phyloP scores from a whole-genome alignment of 2,888 invertebrate species.

The Panzeria rudis region DNA sequence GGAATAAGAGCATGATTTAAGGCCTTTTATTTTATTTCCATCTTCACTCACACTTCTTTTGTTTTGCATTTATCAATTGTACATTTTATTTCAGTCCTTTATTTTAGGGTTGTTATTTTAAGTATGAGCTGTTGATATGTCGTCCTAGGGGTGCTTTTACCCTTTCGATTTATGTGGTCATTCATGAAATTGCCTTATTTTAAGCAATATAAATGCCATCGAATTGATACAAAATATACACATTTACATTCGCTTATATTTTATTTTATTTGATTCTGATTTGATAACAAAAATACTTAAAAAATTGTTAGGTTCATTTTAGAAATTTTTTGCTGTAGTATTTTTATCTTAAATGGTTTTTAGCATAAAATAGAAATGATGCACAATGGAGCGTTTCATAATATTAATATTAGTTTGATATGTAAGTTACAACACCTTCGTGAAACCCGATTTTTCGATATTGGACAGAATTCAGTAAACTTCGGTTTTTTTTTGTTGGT shows the following conservation, averaged over 20 bases:
- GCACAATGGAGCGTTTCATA: background rate
- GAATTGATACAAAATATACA: conserved; percentile 30
- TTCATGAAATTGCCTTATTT: conserved; percentile 73
- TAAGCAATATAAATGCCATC: conserved; percentile 55
- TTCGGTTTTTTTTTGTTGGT: no score
- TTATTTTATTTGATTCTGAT: conserved; percentile 55
- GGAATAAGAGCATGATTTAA: conserved; percentile 6
- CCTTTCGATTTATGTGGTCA: conserved; percentile 73
- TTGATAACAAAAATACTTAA: conserved; percentile 26
- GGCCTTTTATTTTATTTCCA: conserved; percentile 58
- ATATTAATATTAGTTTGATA: no score
- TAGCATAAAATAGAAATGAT: conserved; percentile 6
- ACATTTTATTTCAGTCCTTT: conserved; percentile 4
- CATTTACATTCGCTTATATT: conserved; percentile 29
- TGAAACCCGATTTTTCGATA: no score
- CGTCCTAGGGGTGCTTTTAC: conserved; percentile 71
- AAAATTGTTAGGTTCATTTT: conserved; percentile 9
- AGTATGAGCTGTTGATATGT: conserved; percentile 68
- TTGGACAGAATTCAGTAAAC: no score
- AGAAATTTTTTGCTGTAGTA: background rate
- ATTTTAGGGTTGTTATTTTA: conserved; percentile 22
- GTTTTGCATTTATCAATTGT: conserved; percentile 37
- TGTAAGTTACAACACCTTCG: no score
- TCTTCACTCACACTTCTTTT: conserved; percentile 19
- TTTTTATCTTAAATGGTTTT: conserved; percentile 22